These are phyloP conservation scores for Entomyzon cyanotis DNA, from an alignment of 2,113 vertebrate genomes.

Conservation along the genomic window DNA sequence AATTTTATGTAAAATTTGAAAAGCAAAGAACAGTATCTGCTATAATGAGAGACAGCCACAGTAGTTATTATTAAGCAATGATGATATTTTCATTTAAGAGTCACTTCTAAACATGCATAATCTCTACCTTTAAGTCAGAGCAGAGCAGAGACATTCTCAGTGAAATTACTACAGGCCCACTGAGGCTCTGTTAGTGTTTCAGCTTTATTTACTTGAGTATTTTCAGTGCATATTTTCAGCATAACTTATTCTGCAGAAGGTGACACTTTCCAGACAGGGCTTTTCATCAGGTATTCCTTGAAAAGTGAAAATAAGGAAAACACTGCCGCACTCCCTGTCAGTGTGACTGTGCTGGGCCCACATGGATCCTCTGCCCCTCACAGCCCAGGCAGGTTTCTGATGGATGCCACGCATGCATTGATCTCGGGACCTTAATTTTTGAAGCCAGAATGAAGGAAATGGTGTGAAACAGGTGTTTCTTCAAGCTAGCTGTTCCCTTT, in stretches of 20 bases:
- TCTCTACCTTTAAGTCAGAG: slow-evolving; percentile 41
- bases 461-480: background rate
- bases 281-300: background rate
- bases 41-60: slow-evolving; percentile 49
- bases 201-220: background rate
- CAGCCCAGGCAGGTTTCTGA: background rate
- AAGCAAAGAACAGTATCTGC: slow-evolving; percentile 55
- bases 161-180: background rate
- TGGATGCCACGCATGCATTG: background rate
- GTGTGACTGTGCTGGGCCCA: background rate
- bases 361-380: background rate
- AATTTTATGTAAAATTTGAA: slow-evolving; percentile 73
- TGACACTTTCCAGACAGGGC: background rate
- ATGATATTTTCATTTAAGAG: slow-evolving; percentile 65
- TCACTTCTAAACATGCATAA: background rate
- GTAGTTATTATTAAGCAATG: slow-evolving; percentile 51
- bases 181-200: background rate
- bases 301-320: background rate
- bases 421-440: background rate
- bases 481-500: background rate
- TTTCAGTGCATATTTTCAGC: background rate
- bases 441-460: background rate
- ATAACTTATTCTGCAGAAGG: background rate
- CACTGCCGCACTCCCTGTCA: background rate
- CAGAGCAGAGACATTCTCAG: background rate